These are phyloP conservation scores for Lycocerus yunnanus DNA, from an alignment of 2,888 invertebrate genomes.

Conservation along the genomic window DNA sequence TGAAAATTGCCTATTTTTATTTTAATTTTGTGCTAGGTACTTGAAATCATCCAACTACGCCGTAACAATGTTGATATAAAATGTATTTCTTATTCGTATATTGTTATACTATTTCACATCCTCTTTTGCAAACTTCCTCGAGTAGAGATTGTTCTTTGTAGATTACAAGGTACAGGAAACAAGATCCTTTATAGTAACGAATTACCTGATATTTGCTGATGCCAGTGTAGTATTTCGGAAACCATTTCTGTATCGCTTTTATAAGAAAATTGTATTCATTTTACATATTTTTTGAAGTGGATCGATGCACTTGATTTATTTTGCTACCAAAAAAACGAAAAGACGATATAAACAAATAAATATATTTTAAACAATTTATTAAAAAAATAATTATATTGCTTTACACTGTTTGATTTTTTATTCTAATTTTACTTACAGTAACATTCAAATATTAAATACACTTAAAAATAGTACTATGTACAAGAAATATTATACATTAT, in stretches of 20 bases:
- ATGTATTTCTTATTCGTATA: neutral
- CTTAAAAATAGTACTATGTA: neutral
- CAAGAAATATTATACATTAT: neutral
- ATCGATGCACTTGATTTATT: neutral
- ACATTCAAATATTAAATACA: neutral
- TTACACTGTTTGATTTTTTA: neutral
- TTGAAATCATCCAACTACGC: neutral
- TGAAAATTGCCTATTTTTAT: neutral
- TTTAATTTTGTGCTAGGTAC: neutral
- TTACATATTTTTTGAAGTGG: neutral
- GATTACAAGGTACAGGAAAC: conserved; percentile 12
- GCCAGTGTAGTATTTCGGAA: conserved; percentile 1
- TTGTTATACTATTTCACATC: neutral
- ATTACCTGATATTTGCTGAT: conserved; percentile 2
- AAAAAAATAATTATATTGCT: neutral
- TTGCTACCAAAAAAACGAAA: neutral
- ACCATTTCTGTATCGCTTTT: neutral
- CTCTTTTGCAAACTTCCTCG: neutral
- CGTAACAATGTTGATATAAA: neutral
- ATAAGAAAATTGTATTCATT: neutral
- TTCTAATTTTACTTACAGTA: neutral
- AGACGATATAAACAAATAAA: neutral
- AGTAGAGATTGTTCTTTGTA: conserved; percentile 5
- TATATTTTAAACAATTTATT: neutral
- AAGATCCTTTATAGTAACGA: conserved; percentile 10